A percentile compares a stretch with the other conserved stretches of the same genome.
Conservation (phyloP, 2,113 vertebrate species). For the Taxidea taxus region DNA sequence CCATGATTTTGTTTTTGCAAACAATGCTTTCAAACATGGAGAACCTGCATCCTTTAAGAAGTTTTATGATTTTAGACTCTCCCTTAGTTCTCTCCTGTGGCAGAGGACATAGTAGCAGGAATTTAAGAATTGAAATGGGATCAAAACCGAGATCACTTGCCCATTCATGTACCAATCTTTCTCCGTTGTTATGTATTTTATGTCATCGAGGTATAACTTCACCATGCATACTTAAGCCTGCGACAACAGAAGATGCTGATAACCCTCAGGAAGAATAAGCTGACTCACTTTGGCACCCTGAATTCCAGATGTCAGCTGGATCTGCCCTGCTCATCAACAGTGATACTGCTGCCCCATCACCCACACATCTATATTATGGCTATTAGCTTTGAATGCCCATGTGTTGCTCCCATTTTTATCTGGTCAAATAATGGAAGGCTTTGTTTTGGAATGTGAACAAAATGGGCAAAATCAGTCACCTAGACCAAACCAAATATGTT, state of each 20-base stretch:
- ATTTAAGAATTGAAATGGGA: not conserved
- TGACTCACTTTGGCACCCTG: not conserved
- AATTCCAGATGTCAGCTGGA: not conserved
- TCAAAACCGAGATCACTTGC: not conserved
- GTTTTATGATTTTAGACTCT: not conserved
- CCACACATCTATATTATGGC: not conserved
- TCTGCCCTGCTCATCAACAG: not conserved
- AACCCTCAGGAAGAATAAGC: not conserved
- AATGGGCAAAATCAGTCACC: conserved; percentile 6
- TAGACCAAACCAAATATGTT: not conserved
- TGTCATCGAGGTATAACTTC: not conserved
- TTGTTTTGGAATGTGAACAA: not conserved
- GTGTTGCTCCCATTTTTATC: not conserved
- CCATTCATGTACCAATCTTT: not conserved
- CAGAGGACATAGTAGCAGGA: not conserved
- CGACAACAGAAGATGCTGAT: not conserved
- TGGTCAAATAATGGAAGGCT: not conserved
- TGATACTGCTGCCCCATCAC: not conserved
- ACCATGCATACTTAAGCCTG: not conserved
- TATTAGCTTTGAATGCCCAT: not conserved
- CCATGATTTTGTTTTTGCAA: conserved; percentile 10
- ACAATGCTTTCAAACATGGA: not conserved
- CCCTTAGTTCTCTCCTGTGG: not conserved
- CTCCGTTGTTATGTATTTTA: not conserved
- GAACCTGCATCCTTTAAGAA: not conserved